These are phyloP conservation scores for Microtus ochrogaster DNA, from an alignment of 2,113 vertebrate species.

Conservation along the genomic window DNA sequence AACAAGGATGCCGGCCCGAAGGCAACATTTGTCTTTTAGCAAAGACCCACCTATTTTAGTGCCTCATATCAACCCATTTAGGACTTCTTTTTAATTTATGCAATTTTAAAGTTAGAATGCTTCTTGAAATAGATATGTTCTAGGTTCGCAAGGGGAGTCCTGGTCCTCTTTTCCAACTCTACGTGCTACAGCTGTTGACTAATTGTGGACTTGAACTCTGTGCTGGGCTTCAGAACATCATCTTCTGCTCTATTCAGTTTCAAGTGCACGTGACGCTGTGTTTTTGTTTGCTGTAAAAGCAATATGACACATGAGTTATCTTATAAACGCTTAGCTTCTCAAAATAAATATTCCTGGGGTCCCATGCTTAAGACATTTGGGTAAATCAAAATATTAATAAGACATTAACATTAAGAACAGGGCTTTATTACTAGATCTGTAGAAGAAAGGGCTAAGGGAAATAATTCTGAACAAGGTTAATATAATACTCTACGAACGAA, in stretches of 20 bases:
- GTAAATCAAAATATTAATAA: not conserved
- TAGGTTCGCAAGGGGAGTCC: accelerated
- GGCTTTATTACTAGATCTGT: not conserved
- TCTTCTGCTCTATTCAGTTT: not conserved
- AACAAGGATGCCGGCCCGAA: too few relatives aligned
- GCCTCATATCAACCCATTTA: not conserved
- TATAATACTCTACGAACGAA: not conserved
- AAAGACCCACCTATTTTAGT: not conserved
- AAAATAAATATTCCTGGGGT: not conserved
- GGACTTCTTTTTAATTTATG: not conserved
- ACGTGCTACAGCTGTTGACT: not conserved
- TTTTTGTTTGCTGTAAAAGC: not conserved
- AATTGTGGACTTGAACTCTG: not conserved
- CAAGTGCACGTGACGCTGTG: not conserved
- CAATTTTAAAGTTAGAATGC: not conserved
- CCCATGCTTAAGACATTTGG: not conserved
- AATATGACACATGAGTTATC: not conserved
- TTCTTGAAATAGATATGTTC: too few relatives aligned
- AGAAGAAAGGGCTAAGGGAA: not conserved
- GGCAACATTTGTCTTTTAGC: not conserved
- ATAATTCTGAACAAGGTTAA: not conserved
- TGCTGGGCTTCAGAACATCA: not conserved
- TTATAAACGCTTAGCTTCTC: not conserved
- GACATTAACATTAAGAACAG: not conserved
- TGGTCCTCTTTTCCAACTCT: too few relatives aligned